Evolutionary conservation across 2,888 invertebrate genomes (phyloP), one percentile per base, ranked within the genome.

Genomic region (Bellardia pandia): DNA sequence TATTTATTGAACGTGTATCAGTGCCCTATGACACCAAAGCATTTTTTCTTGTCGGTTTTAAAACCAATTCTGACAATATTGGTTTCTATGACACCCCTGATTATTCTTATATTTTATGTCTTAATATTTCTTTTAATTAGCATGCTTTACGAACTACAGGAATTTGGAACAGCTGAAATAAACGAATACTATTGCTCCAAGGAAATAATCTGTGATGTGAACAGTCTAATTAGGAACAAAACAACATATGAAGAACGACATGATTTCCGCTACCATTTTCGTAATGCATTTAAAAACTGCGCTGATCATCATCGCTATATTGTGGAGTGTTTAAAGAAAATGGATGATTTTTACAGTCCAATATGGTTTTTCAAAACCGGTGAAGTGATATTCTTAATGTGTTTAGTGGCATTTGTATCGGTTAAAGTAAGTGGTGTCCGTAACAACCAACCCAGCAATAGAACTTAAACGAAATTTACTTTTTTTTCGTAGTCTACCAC

Each of bases 281-380:
- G 86, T 2, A 62, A 80, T 0, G 91, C 91, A 0, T 88, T 94
- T 1, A 89, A 85, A 9, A 82, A 82, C 16, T 93, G 93, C 77
- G 77, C 93, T 2, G 16, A 89, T 2, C 92, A 92, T 66, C 94
- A 94, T 86, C 91, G 91, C 6, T 91, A 89, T 68, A 91, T 94
- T 30, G 56, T 92, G 40, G 68, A 88, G 4, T 89, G 90, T 8
- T 89, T 92, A 16, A 64, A 89, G 6, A 88, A 89, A 85, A 90
- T 93, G 86, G 93, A 94, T 76, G 72, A 86, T 0, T 93, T 94
- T 81, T 93, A 91, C 69, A 91, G 90, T 86, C 90, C 91, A 0
- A 91, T 93, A 76, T 91, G 93, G 89, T 89, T 94, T 40, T 87
- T 92, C 0, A 93, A 93, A 89, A 90, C 91, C 8, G 89, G 91